Percentiles rank a stretch among this genome's conserved stretches.
Conservation (phyloP, 2,113 vertebrate genomes). For the Tachysurus vachellii region DNA sequence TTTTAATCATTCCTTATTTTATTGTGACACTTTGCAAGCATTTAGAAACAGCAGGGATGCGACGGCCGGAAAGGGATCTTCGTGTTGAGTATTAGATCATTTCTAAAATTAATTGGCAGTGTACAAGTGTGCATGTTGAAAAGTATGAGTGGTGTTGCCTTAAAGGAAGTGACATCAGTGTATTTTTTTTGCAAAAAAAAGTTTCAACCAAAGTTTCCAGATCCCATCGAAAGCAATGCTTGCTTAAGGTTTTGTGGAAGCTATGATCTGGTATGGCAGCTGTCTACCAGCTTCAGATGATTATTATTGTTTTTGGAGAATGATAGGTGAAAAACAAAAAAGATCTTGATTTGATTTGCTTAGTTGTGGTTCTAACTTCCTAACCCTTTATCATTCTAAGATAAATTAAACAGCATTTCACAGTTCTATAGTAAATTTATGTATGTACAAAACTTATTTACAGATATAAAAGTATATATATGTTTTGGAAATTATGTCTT, state of each 20-base stretch:
- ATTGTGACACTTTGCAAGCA: not conserved
- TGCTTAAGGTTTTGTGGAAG: conserved; percentile 17
- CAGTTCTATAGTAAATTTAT: conserved; percentile 48
- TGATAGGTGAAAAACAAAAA: not conserved
- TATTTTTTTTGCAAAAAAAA: not conserved
- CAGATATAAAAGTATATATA: conserved; percentile 51
- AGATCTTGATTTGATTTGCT: conserved; percentile 13
- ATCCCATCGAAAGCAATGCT: not conserved
- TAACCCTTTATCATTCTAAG: conserved; percentile 41
- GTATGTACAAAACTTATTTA: conserved; percentile 55
- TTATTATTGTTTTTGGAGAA: conserved; percentile 29
- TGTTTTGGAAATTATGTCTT: conserved; percentile 35
- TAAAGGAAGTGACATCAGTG: not conserved
- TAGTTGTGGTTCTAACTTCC: conserved; percentile 33
- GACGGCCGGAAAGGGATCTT: not conserved
- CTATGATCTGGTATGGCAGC: conserved; percentile 18
- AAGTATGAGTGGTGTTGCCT: not conserved
- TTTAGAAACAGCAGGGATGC: conserved; percentile 29
- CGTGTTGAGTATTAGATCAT: not conserved
- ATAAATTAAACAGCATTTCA: conserved; percentile 36
- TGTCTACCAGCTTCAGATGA: conserved; percentile 10
- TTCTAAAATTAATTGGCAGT: not conserved
- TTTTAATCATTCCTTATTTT: conserved; percentile 32
- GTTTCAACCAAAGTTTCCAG: not conserved
- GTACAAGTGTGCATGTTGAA: not conserved